These are phyloP conservation scores for Halocynthia aurantium DNA, from an alignment of 23 tunicate genomes.

Conservation along the genomic window DNA sequence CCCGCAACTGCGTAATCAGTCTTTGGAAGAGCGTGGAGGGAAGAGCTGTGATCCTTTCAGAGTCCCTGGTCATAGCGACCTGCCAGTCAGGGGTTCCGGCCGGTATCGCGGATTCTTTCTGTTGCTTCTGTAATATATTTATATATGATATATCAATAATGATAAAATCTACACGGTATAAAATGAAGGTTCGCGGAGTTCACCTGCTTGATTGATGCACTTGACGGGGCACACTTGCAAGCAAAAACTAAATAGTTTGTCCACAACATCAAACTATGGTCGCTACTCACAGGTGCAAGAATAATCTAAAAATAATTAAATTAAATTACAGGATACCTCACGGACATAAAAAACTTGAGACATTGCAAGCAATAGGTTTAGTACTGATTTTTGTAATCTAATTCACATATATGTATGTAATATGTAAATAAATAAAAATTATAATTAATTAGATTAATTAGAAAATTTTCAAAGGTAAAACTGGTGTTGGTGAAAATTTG, in stretches of 20 bases:
- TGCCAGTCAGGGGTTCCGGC: conserved; percentile 92
- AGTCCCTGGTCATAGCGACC: conserved; percentile 43
- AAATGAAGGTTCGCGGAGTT: background rate
- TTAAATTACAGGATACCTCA: too few species aligned
- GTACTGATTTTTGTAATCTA: too few species aligned
- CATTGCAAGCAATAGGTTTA: too few species aligned
- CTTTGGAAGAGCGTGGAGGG: conserved; percentile 48
- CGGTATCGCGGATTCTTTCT: conserved; percentile 30
- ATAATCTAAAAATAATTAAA: too few species aligned
- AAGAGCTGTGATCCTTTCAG: conserved; percentile 41
- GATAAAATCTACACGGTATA: background rate
- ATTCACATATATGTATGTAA: too few species aligned
- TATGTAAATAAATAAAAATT: too few species aligned
- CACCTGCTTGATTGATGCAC: conserved; percentile 36
- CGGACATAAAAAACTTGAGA: too few species aligned
- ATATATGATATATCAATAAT: background rate
- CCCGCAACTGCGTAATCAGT: conserved; percentile 26
- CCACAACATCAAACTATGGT: conserved; percentile 49
- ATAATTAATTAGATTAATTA: too few species aligned
- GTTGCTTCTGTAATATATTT: conserved; percentile 25
- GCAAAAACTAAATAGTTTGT: conserved; percentile 66
- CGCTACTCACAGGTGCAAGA: conserved; percentile 23
- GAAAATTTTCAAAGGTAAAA: too few species aligned
- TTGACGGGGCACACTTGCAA: conserved; percentile 67
- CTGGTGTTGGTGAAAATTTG: too few species aligned